A percentile compares a stretch with the other conserved stretches of the same genome.
Conservation (phyloP, 2,113 vertebrate genomes). For the Triplophysa siluroides region DNA sequence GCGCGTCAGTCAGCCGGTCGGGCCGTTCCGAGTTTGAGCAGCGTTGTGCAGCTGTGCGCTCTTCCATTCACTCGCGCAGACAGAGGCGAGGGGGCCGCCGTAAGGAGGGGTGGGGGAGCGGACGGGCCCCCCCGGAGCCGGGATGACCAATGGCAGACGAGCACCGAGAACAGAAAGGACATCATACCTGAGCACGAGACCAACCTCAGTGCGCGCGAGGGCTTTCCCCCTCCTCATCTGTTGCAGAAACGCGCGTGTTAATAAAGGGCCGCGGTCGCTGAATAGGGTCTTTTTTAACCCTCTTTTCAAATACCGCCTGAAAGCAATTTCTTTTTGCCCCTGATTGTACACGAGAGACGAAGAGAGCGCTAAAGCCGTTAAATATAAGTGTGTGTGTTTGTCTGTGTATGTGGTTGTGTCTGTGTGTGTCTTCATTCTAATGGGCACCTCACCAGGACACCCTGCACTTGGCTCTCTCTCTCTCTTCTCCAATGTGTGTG, state of each 20-base stretch:
- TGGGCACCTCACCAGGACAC: conserved; percentile 10
- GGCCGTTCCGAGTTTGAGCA: conserved; percentile 66
- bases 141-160: conserved; percentile 65
- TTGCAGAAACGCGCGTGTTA: conserved; percentile 69
- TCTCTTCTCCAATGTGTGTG: conserved; percentile 23
- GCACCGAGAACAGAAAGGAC: conserved; percentile 57
- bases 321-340: conserved; percentile 77
- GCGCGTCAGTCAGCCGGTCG: conserved; percentile 33
- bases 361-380: conserved; percentile 35
- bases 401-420: conserved; percentile 34
- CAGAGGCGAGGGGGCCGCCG: conserved; percentile 56
- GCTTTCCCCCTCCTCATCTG: conserved; percentile 61
- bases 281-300: conserved; percentile 70
- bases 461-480: neutral
- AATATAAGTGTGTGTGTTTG: conserved; percentile 18
- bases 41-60: conserved; percentile 73
- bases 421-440: conserved; percentile 3
- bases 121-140: conserved; percentile 56
- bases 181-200: conserved; percentile 77
- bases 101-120: conserved; percentile 46
- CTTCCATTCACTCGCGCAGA: conserved; percentile 68
- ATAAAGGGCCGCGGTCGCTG: conserved; percentile 71
- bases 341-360: conserved; percentile 58
- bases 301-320: conserved; percentile 76
- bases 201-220: conserved; percentile 50